Evolutionary conservation across 92 coral and sea anemone genomes (phyloP), one percentile per base, ranked within the genome.

Genomic region (Hydrozoanthus gracilis): DNA sequence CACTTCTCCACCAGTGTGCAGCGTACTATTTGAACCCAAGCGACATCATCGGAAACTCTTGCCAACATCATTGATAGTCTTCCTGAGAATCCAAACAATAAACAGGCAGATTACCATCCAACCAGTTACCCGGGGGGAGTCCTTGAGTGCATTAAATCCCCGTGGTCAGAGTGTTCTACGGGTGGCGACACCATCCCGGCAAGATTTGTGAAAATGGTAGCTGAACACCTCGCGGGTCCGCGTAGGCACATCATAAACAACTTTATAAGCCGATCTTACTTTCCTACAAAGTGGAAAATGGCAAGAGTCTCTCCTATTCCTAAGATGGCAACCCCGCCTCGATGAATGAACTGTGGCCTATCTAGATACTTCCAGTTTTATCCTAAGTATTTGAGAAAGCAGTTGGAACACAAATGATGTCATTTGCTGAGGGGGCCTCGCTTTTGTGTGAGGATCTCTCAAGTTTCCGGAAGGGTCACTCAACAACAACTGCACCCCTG

Each of bases 151-250:
- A 45, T 45, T 71, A 71, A 71, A 71, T 71, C 55, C 76, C 52
- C 46, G 76, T 54, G 52, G 51, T 71, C 35, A 8, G 92, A 86
- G 51, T 79, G 78, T 51, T 91, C 91, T 39, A 91, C 91, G 16
- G 93, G 91, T 15, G 64, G 86, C 39, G 93, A 91, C 51, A 51
- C 72, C 46, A 79, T 90, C 60, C 84, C 88, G 39, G 83, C 83
- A 11, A 82, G 18, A 39, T 88, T 52, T 55, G 48, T 88, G 39
- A 88, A 88, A 66, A 6, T 88, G 17, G 93, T 83, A 45, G 89
- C 89, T 47, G 89, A 86, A 44, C 14, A 62, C 77, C 51, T 88
- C 44, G 87, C 91, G 7, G 76, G n/a, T 13, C 93, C 91, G 8
- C 82, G 87, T 5, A 83, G 88, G n/a, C 18, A 61, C 17, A 90